These are phyloP conservation scores for Silurus asotus DNA, from an alignment of 2,113 vertebrate genomes.

Conservation along the genomic window DNA sequence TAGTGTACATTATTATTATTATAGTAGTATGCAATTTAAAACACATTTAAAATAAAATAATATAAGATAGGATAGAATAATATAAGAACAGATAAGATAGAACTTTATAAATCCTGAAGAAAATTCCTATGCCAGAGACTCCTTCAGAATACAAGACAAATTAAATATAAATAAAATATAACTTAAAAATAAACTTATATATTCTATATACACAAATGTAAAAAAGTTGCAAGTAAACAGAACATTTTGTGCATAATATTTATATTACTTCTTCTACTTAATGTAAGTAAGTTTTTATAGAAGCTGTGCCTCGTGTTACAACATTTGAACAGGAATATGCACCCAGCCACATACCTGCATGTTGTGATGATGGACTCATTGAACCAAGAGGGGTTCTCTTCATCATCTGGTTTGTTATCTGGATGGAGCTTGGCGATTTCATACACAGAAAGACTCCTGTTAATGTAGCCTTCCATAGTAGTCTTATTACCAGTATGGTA, in stretches of 20 bases:
- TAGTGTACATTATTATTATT: background rate
- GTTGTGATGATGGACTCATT: slow-evolving; percentile 47
- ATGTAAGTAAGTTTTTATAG: background rate
- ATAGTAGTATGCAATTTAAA: background rate
- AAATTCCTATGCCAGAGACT: too few relatives aligned
- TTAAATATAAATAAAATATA: too few relatives aligned
- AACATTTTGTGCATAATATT: too few relatives aligned
- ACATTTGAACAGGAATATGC: background rate
- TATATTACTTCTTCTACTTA: background rate
- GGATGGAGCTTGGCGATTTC: slow-evolving; percentile 68
- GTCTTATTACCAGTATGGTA: slow-evolving; percentile 80
- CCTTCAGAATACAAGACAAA: too few relatives aligned
- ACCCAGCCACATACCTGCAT: slow-evolving; percentile 74
- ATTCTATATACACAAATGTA: too few relatives aligned
- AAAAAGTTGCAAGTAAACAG: too few relatives aligned
- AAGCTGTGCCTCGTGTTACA: background rate
- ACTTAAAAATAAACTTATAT: too few relatives aligned
- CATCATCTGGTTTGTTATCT: slow-evolving; percentile 53
- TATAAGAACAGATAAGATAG: too few relatives aligned
- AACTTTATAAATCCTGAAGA: too few relatives aligned
- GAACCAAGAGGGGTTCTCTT: slow-evolving; percentile 59
- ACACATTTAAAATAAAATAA: background rate
- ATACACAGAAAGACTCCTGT: slow-evolving; percentile 81
- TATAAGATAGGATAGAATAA: too few relatives aligned
- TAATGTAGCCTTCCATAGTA: slow-evolving; percentile 79